Percentiles rank a stretch among this genome's conserved stretches.
These are phyloP conservation scores for Eubasilissa splendida DNA, from an alignment of 2,888 invertebrate genomes.

Conservation along the genomic window DNA sequence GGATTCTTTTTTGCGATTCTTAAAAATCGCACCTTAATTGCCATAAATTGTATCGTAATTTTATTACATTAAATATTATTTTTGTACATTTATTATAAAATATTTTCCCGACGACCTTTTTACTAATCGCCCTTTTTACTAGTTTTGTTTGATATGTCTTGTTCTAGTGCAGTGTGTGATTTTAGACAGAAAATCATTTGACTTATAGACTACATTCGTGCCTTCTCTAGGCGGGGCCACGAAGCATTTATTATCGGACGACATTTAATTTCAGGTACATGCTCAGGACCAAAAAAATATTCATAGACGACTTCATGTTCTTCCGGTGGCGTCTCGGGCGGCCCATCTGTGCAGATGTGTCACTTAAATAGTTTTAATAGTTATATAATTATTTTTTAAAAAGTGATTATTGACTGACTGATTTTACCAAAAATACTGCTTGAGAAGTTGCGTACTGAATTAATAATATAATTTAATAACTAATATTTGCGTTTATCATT, in stretches of 20 bases:
- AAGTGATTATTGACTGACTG: too few relatives aligned
- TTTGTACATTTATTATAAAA: not conserved
- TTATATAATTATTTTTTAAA: too few relatives aligned
- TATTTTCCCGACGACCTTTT: not conserved
- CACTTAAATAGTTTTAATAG: too few relatives aligned
- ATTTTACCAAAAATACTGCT: too few relatives aligned
- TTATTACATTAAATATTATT: not conserved
- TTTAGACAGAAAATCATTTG: slow-evolving; percentile 22
- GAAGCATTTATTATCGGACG: slow-evolving; percentile 16
- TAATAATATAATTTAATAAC: too few relatives aligned
- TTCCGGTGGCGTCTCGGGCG: not conserved
- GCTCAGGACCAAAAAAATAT: slow-evolving; percentile 29
- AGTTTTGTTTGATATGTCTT: too few relatives aligned
- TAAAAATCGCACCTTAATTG: too few relatives aligned
- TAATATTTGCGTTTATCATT: too few relatives aligned
- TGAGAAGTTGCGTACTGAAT: too few relatives aligned
- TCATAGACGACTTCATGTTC: not conserved
- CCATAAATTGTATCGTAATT: too few relatives aligned
- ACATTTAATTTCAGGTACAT: slow-evolving; percentile 7
- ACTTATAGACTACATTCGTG: slow-evolving; percentile 30
- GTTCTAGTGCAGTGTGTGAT: not conserved
- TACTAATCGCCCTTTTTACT: not conserved
- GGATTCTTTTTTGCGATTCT: too few relatives aligned
- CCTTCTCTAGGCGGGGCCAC: slow-evolving; percentile 22
- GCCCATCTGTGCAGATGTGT: not conserved